phyloP scores from a whole-genome alignment of 2,797 vertebrate genomes.

The Xiphophorus birchmanni region DNA sequence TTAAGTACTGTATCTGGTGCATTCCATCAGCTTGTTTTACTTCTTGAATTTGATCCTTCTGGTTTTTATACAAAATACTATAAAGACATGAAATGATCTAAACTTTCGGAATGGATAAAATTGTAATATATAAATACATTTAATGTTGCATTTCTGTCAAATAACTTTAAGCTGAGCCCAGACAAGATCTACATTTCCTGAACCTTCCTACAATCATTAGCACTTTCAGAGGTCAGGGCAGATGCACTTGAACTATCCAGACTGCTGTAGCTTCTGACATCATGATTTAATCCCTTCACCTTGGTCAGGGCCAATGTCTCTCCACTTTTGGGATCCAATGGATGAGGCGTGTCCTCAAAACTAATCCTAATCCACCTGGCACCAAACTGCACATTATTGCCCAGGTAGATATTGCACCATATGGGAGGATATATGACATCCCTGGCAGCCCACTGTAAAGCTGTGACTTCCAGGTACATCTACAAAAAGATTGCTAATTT shows the following conservation, averaged over 20 bases:
- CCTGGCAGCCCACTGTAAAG: conserved; percentile 34
- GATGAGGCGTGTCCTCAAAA: conserved; percentile 50
- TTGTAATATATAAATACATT: neutral
- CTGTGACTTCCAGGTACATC: conserved; percentile 9
- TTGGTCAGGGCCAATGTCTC: conserved; percentile 53
- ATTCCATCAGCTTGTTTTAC: neutral
- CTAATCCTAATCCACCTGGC: conserved; percentile 79
- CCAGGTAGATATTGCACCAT: conserved; percentile 65
- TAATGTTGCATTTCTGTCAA: neutral
- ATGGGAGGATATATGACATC: conserved; percentile 50
- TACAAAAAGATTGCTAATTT: conserved; percentile 6
- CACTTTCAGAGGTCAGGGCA: conserved; percentile 24
- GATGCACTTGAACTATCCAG: conserved; percentile 33
- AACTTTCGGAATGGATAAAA: neutral
- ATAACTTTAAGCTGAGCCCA: neutral
- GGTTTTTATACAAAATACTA: neutral
- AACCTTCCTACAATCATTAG: neutral
- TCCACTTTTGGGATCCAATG: conserved; percentile 42
- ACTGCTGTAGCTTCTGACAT: conserved; percentile 53
- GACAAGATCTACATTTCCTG: conserved; percentile 12
- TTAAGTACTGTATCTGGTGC: neutral
- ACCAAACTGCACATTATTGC: conserved; percentile 66
- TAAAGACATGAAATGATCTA: neutral
- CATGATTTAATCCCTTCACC: conserved; percentile 73
- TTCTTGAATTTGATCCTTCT: neutral